phyloP scores from a whole-genome alignment of 2,888 invertebrate genomes.

The Thymelicus lineola region DNA sequence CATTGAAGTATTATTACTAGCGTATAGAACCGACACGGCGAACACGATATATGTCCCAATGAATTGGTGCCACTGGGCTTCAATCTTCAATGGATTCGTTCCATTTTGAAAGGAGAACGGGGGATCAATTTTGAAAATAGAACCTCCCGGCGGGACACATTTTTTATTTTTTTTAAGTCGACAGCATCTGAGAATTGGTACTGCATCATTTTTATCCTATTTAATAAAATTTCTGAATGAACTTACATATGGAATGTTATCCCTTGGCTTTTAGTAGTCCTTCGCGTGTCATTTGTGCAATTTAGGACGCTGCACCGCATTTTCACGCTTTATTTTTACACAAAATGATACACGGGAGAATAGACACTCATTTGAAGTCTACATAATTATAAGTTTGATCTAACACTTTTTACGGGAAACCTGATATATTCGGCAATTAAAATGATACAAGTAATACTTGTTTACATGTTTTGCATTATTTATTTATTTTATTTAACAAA shows the following conservation, averaged over 20 bases:
- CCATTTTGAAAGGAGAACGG: too few relatives aligned
- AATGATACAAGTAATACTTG: neutral
- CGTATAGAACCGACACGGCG: too few relatives aligned
- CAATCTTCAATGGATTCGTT: too few relatives aligned
- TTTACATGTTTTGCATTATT: neutral
- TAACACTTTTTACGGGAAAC: neutral
- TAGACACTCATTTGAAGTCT: neutral
- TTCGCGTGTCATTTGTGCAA: conserved; percentile 64
- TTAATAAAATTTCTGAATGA: conserved; percentile 16
- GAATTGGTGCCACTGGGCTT: too few relatives aligned
- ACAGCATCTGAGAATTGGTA: neutral
- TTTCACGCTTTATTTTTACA: conserved; percentile 34
- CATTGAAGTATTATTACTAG: too few relatives aligned
- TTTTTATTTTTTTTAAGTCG: too few relatives aligned
- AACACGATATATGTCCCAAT: too few relatives aligned
- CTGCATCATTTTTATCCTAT: neutral
- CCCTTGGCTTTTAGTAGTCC: conserved; percentile 62
- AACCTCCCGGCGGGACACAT: too few relatives aligned
- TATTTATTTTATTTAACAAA: neutral
- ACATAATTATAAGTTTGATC: neutral
- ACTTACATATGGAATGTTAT: conserved; percentile 74
- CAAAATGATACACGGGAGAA: neutral
- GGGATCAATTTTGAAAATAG: too few relatives aligned
- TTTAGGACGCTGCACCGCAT: conserved; percentile 70
- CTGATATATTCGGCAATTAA: neutral